Evolutionary conservation across 2,113 vertebrate species (phyloP).

Genomic region (Talpa occidentalis): DNA sequence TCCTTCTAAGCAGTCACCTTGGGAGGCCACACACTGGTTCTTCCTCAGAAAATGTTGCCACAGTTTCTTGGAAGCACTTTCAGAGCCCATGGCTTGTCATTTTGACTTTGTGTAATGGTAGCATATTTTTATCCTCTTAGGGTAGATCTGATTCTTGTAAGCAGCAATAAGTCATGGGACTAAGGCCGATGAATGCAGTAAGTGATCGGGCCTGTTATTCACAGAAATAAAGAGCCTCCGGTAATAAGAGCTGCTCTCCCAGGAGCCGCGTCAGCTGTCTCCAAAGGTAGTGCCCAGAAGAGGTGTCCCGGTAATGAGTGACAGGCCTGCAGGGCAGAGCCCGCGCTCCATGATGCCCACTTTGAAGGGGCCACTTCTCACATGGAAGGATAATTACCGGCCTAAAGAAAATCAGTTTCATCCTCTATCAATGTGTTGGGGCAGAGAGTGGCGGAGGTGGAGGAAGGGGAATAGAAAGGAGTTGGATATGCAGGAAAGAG

Average conservation of each 20-base stretch:
- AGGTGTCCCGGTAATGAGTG: not conserved
- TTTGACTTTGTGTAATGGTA: not conserved
- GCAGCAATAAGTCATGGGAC: not conserved
- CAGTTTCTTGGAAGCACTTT: not conserved
- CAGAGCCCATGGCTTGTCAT: not conserved
- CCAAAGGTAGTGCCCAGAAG: not conserved
- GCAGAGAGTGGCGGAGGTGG: not conserved
- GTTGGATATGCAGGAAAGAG: not conserved
- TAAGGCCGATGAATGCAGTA: not conserved
- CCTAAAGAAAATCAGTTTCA: not conserved
- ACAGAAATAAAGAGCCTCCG: not conserved
- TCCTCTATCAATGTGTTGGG: not conserved
- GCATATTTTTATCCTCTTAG: conserved; percentile 51
- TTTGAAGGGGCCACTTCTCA: not conserved
- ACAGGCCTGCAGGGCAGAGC: not conserved
- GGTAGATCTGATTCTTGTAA: conserved; percentile 39
- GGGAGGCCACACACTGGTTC: not conserved
- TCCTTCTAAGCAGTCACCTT: not conserved
- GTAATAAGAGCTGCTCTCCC: not conserved
- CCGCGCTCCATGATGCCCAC: fast-evolving
- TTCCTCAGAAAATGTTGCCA: not conserved
- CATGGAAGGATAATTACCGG: not conserved
- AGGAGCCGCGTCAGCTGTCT: not conserved
- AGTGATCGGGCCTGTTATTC: not conserved
- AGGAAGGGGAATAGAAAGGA: not conserved